These are phyloP conservation scores for Phocoena sinus DNA, from an alignment of 2,113 vertebrate species.

Conservation along the genomic window DNA sequence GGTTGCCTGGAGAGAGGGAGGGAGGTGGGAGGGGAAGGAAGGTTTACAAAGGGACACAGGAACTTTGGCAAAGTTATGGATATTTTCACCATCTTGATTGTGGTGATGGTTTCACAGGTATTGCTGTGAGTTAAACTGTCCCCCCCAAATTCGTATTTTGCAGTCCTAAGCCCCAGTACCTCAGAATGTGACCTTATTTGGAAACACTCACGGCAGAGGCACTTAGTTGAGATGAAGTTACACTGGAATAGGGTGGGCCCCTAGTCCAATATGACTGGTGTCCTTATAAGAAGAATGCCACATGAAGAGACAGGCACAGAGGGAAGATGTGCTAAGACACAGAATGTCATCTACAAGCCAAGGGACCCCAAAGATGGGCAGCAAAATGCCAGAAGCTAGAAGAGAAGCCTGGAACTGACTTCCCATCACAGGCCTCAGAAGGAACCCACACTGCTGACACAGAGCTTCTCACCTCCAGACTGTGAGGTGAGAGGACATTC, in stretches of 20 bases:
- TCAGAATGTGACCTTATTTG: not conserved
- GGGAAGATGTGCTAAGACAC: not conserved
- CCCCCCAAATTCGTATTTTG: not conserved
- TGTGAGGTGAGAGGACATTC: not conserved
- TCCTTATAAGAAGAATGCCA: not conserved
- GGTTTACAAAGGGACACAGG: not conserved
- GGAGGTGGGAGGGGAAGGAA: not conserved
- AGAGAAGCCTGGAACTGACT: not conserved
- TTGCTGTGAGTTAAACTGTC: not conserved
- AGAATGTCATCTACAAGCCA: not conserved
- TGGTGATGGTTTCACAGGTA: not conserved
- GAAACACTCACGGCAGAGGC: not conserved
- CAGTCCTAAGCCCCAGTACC: not conserved
- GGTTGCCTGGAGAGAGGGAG: not conserved
- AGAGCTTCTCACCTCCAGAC: not conserved
- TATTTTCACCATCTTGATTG: not conserved
- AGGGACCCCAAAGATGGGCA: not conserved
- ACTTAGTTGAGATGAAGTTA: not conserved
- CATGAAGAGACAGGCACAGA: not conserved
- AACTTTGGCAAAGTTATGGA: not conserved
- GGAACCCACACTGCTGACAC: not conserved
- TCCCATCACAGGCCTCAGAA: not conserved
- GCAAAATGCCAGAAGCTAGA: not conserved
- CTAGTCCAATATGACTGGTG: not conserved
- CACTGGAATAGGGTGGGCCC: not conserved